Evolutionary conservation across 2,888 invertebrate genomes (phyloP).

Genomic region (Cacoxenus indagator): DNA sequence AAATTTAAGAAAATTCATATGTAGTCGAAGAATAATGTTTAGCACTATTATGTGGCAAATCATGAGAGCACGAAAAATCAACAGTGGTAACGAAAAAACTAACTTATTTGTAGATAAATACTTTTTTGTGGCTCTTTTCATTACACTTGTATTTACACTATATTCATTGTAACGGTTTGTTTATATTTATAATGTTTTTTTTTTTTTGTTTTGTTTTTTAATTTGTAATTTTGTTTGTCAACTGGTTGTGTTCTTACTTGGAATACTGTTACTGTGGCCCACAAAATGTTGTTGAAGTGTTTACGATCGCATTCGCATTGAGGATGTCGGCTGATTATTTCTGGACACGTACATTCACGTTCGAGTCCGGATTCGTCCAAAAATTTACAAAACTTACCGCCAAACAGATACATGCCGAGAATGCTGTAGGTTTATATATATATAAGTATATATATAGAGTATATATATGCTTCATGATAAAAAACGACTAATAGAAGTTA

Average conservation of each 20-base stretch:
- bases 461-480: slow-evolving; percentile 35
- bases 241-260: slow-evolving; percentile 80
- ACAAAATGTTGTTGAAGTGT: slow-evolving; percentile 98
- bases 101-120: background rate
- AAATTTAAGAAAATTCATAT: too few species aligned
- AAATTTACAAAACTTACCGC: slow-evolving; percentile 99
- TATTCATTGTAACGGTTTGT: slow-evolving; percentile 26
- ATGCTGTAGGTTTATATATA: slow-evolving; percentile 79
- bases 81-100: background rate
- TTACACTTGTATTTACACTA: slow-evolving; percentile 19
- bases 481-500: slow-evolving; percentile 40
- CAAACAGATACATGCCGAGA: slow-evolving; percentile 99
- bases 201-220: background rate
- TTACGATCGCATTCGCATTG: slow-evolving; percentile 97
- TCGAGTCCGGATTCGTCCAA: slow-evolving; percentile 85
- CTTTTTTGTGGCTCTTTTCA: slow-evolving; percentile 25
- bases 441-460: slow-evolving; percentile 39
- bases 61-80: background rate
- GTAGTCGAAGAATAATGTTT: too few species aligned
- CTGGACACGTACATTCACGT: slow-evolving; percentile 93
- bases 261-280: slow-evolving; percentile 97
- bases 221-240: slow-evolving; percentile 27
- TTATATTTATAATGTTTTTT: slow-evolving; percentile 31
- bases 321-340: slow-evolving; percentile 89
- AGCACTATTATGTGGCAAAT: too few species aligned